Evolutionary conservation across 2,888 invertebrate species (phyloP), one percentile per base, ranked within the genome.

Genomic region (Leucozona laternaria): DNA sequence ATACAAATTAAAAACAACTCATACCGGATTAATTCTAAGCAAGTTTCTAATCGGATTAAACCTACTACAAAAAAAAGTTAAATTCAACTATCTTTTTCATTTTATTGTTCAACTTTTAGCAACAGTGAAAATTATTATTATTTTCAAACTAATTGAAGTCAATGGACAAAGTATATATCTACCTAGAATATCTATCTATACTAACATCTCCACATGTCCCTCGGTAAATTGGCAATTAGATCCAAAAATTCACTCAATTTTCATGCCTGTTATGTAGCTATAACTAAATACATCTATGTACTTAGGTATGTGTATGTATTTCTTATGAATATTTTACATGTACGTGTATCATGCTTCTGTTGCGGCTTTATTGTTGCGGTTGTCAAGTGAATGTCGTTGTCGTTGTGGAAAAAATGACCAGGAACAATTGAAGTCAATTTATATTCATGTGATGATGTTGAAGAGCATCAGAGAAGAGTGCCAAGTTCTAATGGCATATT

Each of bases 381-480:
- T 25, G 25, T 25, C 20, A 20, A n/a, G n/a, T n/a, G n/a, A n/a
- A n/a, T 48, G 28, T 34, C 73, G 60, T 43, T 53, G 28, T 34
- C 73, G 60, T 43, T 55, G 31, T 53, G 28, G 20, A 77, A 71
- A 45, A 68, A 68, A 71, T 82, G 78, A 86, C 81, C 81, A 86
- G 64, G 78, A 78, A 86, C 82, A 86, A 86, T 86, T 86, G 86
- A 71, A 75, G 75, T 71, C 78, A 82, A 86, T 86, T 86, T 81
- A 82, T 86, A 86, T 86, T 86, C 86, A 86, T 86, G 82, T 79
- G 86, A 86, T 71, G 79, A 45, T 75, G 45, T 55, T 40, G 15
- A 68, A 72, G 53, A 62, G 55, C 60, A 25, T 43, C 77, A 28
- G 37, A 68, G 25, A n/a, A 53, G 60, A 78, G 73, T 64, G 75